Evolutionary conservation across 2,113 vertebrate species (phyloP).

Genomic region (Scomber colias): DNA sequence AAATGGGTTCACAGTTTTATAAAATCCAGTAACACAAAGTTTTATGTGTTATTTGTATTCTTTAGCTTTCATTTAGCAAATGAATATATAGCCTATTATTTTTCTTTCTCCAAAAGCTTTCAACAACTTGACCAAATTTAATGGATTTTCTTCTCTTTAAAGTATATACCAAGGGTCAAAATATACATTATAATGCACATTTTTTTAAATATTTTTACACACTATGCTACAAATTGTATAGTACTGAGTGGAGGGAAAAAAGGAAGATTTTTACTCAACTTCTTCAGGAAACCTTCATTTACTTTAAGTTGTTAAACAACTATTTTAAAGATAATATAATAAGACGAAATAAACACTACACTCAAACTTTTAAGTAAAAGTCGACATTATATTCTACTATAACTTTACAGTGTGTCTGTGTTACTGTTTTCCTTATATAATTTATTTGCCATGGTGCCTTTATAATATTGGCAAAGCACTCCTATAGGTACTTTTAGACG

Average conservation of each 20-base stretch:
- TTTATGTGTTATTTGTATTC: slow-evolving; percentile 13
- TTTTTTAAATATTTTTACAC: not conserved
- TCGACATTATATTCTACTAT: not conserved
- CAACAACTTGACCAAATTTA: not conserved
- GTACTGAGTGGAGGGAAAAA: not conserved
- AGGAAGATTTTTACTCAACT: not conserved
- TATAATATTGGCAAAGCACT: slow-evolving; percentile 22
- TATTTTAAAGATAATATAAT: not conserved
- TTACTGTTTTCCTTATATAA: slow-evolving; percentile 1
- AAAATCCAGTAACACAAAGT: too few species aligned
- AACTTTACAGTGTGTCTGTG: not conserved
- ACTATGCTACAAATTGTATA: not conserved
- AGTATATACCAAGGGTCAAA: not conserved
- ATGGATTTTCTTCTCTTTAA: not conserved
- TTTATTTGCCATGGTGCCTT: slow-evolving; percentile 4
- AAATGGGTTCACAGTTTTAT: not conserved
- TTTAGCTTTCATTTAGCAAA: slow-evolving; percentile 25
- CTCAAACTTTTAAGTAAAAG: not conserved
- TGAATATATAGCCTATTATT: slow-evolving; percentile 10
- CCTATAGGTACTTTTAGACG: not conserved
- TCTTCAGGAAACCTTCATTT: not conserved
- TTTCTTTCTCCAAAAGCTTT: not conserved
- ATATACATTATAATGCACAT: not conserved
- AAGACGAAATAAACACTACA: not conserved
- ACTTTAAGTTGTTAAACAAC: not conserved